These are phyloP conservation scores for Hydrochoerus hydrochaeris DNA, from an alignment of 2,113 vertebrate genomes.

Conservation along the genomic window DNA sequence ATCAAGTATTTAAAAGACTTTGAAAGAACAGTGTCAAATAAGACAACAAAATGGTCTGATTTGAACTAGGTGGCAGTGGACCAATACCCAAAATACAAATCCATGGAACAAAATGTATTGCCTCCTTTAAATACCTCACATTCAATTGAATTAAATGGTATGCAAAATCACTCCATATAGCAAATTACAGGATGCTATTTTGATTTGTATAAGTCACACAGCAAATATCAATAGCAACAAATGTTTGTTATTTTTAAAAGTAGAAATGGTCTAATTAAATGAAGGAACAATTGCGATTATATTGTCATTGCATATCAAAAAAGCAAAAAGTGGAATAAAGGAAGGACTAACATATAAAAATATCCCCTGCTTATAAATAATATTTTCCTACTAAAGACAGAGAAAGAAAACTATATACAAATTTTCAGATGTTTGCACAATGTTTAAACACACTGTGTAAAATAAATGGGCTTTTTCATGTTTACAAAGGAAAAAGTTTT, in stretches of 20 bases:
- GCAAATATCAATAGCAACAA: not conserved
- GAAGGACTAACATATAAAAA: not conserved
- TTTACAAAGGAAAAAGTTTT: not conserved
- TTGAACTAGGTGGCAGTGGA: not conserved
- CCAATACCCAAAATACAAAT: not conserved
- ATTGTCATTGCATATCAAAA: not conserved
- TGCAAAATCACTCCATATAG: not conserved
- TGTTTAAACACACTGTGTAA: not conserved
- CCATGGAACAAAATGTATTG: not conserved
- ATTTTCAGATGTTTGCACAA: not conserved
- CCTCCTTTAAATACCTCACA: not conserved
- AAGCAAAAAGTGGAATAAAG: not conserved
- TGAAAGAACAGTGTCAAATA: not conserved
- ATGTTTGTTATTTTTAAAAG: not conserved
- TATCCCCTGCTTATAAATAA: not conserved
- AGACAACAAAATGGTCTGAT: not conserved
- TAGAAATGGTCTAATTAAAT: not conserved
- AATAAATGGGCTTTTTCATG: not conserved
- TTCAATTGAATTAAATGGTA: not conserved
- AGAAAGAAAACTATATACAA: not conserved
- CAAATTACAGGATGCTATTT: not conserved
- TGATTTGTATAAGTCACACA: not conserved
- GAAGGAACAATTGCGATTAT: not conserved
- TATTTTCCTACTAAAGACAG: not conserved
- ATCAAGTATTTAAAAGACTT: not conserved